phyloP scores from a whole-genome alignment of 2,113 vertebrate species.

The Chlorodrepanis virens region DNA sequence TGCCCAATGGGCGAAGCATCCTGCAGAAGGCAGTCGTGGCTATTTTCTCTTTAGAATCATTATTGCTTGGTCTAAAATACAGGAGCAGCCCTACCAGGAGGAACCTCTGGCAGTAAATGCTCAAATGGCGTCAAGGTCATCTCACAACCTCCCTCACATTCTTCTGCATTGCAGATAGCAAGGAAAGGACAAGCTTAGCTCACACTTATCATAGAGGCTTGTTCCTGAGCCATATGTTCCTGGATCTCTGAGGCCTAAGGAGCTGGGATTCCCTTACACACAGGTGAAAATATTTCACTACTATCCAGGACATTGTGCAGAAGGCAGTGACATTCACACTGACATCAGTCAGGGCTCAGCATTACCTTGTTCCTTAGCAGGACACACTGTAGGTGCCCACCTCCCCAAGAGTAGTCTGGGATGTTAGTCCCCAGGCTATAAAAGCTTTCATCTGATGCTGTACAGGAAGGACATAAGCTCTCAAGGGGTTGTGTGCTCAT shows the following conservation, averaged over 20 bases:
- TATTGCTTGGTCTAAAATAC: background rate
- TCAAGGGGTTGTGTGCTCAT: background rate
- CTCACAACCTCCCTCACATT: background rate
- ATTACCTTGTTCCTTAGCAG: background rate
- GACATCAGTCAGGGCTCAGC: background rate
- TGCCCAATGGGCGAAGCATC: background rate
- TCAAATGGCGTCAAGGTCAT: background rate
- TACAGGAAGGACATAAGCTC: background rate
- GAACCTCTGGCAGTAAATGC: background rate
- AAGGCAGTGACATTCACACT: background rate
- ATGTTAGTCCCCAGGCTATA: background rate
- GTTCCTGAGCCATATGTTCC: background rate
- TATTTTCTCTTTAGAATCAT: background rate
- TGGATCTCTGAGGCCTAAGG: background rate
- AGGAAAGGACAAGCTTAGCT: background rate
- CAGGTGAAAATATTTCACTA: background rate
- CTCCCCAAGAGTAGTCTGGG: background rate
- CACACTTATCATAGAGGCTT: background rate
- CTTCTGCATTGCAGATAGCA: background rate
- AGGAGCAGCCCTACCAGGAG: background rate
- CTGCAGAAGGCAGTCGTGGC: background rate
- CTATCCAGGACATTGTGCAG: background rate
- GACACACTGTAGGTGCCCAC: background rate
- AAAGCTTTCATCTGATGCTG: background rate
- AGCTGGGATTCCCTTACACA: fast-evolving